Evolutionary conservation across 2,888 invertebrate genomes (phyloP), one percentile per base, ranked within the genome.

Genomic region (Campopleginae sp.): DNA sequence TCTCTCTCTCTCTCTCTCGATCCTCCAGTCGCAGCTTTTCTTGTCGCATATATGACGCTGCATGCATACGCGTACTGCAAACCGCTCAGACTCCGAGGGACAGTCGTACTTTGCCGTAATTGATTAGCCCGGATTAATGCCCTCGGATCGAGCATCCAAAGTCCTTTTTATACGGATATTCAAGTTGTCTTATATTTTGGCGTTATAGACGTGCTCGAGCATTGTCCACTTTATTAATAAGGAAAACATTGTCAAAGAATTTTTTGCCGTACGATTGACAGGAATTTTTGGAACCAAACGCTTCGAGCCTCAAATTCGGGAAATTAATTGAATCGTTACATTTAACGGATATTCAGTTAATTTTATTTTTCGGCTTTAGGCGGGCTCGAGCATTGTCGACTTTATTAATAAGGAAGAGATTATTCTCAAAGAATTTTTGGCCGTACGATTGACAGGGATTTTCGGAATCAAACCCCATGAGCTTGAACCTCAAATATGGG

Each of bases 111-210:
- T 89, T 88, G 86, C 88, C 87, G 91, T 92, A 92, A 93, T 93
- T 93, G 92, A 93, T 93, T 93, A 91, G 90, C 90, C 76, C 86
- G 91, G 91, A 93, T 93, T 92, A 93, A 91, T 90, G 88, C 82
- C 79, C 77, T 78, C 74, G 84, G 58, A 66, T n/a, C 42, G 76
- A 82, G 75, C 78, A 75, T 78, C 74, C 74, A 65, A 51, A 63
- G 51, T 82, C 65, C n/a, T 80, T 77, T 44, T 77, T 74, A 63
- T 78, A 80, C 74, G 51, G 17, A 42, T 54, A 71, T 71, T 38
- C 68, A 71, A 5, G 23, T 58, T 58, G 23, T 58, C 27, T 54
- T 51, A 23, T 54, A 23, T 54, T 58, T 58, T 68, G 51, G 78
- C 74, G 46, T 68, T 38, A 78, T 78, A 79, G 78, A 82, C 74